Conservation (phyloP, 2,888 invertebrate species). For the Cantharis rustica region DNA sequence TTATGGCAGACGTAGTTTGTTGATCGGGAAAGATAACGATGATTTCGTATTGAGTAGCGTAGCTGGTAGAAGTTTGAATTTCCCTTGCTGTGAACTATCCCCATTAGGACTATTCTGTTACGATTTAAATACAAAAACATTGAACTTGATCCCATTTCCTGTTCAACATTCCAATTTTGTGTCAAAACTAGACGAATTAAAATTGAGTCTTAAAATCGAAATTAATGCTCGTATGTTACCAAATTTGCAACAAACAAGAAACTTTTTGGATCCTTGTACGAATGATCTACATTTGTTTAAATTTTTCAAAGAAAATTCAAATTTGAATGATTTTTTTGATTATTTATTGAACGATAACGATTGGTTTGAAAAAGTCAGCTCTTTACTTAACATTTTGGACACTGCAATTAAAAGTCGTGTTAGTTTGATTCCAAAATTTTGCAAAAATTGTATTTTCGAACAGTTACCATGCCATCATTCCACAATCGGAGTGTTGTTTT, state of each 20-base stretch:
- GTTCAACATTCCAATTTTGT: slow-evolving; percentile 48
- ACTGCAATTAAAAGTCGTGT: slow-evolving; percentile 66
- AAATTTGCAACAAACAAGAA: not conserved
- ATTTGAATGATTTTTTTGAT: slow-evolving; percentile 50
- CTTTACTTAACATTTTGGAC: slow-evolving; percentile 60
- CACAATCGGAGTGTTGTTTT: slow-evolving; percentile 75
- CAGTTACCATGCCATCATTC: slow-evolving; percentile 52
- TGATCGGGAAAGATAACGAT: slow-evolving; percentile 61
- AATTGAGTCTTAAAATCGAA: slow-evolving; percentile 23
- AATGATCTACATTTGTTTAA: slow-evolving; percentile 34
- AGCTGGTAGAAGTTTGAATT: slow-evolving; percentile 61
- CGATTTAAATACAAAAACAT: slow-evolving; percentile 54
- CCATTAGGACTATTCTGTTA: slow-evolving; percentile 64
- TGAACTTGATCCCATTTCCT: slow-evolving; percentile 57
- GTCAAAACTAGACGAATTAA: slow-evolving; percentile 49
- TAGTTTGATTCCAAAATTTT: slow-evolving; percentile 64
- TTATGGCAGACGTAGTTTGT: slow-evolving; percentile 83
- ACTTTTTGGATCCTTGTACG: slow-evolving; percentile 34
- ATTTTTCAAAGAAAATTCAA: slow-evolving; percentile 38
- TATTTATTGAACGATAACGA: slow-evolving; percentile 43
- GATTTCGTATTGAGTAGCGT: slow-evolving; percentile 61
- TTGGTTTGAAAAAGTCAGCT: slow-evolving; percentile 54
- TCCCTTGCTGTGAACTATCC: slow-evolving; percentile 63
- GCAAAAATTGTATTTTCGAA: slow-evolving; percentile 62
- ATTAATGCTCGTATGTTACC: not conserved